Base-by-base conservation (phyloP, 1,140 invertebrate genomes). In the Apocrypta bakeri region DNA sequence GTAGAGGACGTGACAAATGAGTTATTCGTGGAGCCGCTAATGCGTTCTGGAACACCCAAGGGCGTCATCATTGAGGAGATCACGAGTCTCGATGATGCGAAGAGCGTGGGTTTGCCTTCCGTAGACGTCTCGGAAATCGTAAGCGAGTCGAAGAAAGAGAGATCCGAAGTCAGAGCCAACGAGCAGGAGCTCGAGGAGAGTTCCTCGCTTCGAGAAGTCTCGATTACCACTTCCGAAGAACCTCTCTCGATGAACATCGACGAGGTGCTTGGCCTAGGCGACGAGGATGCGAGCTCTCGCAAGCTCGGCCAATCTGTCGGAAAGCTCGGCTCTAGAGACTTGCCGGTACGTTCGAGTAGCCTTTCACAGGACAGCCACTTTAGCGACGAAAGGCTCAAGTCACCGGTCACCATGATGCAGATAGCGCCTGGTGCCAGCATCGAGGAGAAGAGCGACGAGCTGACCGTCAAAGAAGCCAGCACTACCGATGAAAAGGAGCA, bases 51-150 rank as follows among this genome's bases (percentile, higher is more conserved):
- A 17, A 78, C 63, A 33, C 72, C 84, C 0, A 86, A 84, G 27
- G 85, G 88, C n/a, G 79, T 91, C 2, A 76, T 90, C 25, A 92
- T 91, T 73, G 90, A 92, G 66, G 91, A 92, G 79, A 84, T 92
- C n/a, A 86, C 81, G 9, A 88, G 86, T 29, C 82, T 86, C 11
- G 85, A 88, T 17, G 83, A 88, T 14, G 40, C 12, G 0, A 66
- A 66, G 14, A 27, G 24, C 63, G 27, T 12, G 9, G 63, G 79
- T 29, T 2, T 17, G 8, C 17, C 11, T 25, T 3, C 24, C n/a
- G 48, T 21, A 6, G 7, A 11, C 48, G n/a, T 17, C 48, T 56
- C 48, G 17, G 48, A 56, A 21, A 21, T 56, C 48, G 48, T 21
- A 17, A 68, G 12, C 27, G 27, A 25, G 27, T 17, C 12, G 12